Evolutionary conservation across 2,797 vertebrate species (phyloP), one percentile per base, ranked within the genome.

Genomic region (Neostethus bicornis): DNA sequence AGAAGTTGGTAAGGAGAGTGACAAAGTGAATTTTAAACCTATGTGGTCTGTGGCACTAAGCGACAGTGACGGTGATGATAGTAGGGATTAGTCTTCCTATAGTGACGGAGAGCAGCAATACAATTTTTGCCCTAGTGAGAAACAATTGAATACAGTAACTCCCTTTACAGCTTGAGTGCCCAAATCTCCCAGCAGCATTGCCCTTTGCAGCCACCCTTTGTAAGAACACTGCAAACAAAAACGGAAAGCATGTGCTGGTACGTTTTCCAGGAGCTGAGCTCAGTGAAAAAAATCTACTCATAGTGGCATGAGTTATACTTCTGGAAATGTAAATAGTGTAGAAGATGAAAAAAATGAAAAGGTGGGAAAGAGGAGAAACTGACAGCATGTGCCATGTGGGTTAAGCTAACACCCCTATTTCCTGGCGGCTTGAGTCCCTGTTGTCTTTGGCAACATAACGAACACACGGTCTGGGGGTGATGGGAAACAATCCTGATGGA

Each of bases 381-480:
- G 58, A 50, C 59, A 66, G 73, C 64, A 70, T 67, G 71, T 75
- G 66, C 69, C 85, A 86, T 73, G 77, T 49, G 62, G 77, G 83
- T 87, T 86, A 87, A 81, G 64, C 75, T 79, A 84, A 89, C 81
- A 87, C 69, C 46, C 26, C 57, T 77, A 64, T 82, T 89, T 89
- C 86, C 86, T 83, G 76, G 31, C 28, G n/a, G 64, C 69, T 47
- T 42, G 7, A 72, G 56, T 70, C 70, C 54, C 77, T 86, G 81
- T 86, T 88, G 79, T 84, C 69, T 85, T 89, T 89, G 83, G 85
- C 85, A 81, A 66, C 58, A 25, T 52, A 70, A 53, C 51, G 61
- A 3, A 65, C 75, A 73, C 71, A 63, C 42, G 11, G 61, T 57
- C 43, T 70, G 64, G 68, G 76, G 78, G 56, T 74, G 61, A 86